Percentiles rank a stretch among this genome's conserved stretches.
These are phyloP conservation scores for Andrena minutula DNA, from an alignment of 2,888 invertebrate genomes.

Conservation along the genomic window DNA sequence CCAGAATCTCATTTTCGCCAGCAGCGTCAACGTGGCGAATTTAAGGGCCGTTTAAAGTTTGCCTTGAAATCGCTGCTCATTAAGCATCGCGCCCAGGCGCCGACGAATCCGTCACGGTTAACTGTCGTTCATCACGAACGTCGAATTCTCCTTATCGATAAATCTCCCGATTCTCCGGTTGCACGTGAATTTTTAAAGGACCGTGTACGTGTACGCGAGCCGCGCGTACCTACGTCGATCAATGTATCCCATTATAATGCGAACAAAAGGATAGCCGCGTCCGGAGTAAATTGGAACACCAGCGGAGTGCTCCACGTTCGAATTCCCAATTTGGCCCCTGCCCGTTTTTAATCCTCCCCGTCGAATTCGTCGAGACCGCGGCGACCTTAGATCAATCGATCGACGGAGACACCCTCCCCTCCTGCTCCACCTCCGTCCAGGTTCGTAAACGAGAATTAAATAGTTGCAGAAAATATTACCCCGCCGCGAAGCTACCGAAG, in stretches of 20 bases:
- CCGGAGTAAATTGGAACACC: conserved; percentile 24
- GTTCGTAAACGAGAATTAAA: background rate
- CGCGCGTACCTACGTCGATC: conserved; percentile 25
- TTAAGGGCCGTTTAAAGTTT: background rate
- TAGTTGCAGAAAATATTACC: conserved; percentile 5
- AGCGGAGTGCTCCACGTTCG: background rate
- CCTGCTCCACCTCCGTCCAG: too few species aligned
- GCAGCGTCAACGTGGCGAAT: conserved; percentile 11
- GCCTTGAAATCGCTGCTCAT: conserved; percentile 9
- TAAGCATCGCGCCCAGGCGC: conserved; percentile 15
- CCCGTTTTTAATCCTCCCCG: background rate
- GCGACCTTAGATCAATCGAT: background rate
- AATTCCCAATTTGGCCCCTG: background rate
- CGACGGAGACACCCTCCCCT: background rate
- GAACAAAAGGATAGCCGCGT: conserved; percentile 33
- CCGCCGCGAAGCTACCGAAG: background rate
- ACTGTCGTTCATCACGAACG: background rate
- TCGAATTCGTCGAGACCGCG: conserved; percentile 1
- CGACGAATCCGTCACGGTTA: background rate
- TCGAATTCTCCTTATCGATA: conserved; percentile 7
- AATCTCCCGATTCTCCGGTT: conserved; percentile 9
- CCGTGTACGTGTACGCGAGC: background rate
- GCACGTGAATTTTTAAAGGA: conserved; percentile 22
- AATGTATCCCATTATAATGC: conserved; percentile 46
- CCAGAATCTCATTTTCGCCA: too few species aligned